Evolutionary conservation across 2,888 invertebrate genomes (phyloP).

Genomic region (Epinotia bilunana): DNA sequence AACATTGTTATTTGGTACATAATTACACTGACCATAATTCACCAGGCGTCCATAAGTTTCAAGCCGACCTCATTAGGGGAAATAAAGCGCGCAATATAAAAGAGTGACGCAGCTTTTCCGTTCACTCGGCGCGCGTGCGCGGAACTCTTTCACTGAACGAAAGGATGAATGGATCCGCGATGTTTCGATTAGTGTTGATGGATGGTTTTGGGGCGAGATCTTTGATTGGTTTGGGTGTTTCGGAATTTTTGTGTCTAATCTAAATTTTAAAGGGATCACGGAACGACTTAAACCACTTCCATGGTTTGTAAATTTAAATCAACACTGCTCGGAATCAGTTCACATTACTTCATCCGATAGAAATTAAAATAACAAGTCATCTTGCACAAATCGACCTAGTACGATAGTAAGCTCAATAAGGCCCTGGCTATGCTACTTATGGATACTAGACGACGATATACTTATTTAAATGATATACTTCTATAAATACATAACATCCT

Average conservation of each 20-base stretch:
- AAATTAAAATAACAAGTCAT: not conserved
- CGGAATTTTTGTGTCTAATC: conserved; percentile 13
- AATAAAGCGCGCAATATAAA: conserved; percentile 80
- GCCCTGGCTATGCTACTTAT: too few relatives aligned
- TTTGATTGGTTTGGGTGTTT: conserved; percentile 28
- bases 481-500: too few relatives aligned
- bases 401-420: too few relatives aligned
- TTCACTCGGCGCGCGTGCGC: conserved; percentile 59
- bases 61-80: conserved; percentile 69
- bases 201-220: conserved; percentile 26
- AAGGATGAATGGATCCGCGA: conserved; percentile 30
- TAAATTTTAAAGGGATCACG: conserved; percentile 4
- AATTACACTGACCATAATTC: conserved; percentile 28
- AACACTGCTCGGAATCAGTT: not conserved
- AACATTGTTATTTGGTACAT: conserved; percentile 3
- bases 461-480: too few relatives aligned
- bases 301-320: not conserved
- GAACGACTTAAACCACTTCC: not conserved
- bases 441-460: too few relatives aligned
- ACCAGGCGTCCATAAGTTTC: conserved; percentile 17
- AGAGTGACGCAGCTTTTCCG: conserved; percentile 71
- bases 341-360: not conserved
- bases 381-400: too few relatives aligned
- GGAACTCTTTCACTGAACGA: conserved; percentile 32
- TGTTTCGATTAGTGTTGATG: conserved; percentile 35